Evolutionary conservation across 2,797 vertebrate genomes (phyloP).

Genomic region (Pachyuromys duprasi): DNA sequence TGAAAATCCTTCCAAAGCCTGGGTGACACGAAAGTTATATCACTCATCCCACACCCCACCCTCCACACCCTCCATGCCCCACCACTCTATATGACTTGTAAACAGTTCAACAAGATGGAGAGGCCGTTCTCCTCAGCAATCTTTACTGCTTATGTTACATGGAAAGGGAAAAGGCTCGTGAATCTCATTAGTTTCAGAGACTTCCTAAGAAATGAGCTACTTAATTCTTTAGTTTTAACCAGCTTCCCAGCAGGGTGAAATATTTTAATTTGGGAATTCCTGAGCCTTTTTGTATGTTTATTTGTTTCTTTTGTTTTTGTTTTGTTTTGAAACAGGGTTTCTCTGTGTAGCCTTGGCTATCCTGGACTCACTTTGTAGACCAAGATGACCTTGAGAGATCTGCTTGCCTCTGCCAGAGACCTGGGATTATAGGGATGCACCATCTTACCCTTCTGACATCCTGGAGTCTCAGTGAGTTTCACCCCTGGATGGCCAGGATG

Average conservation of each 20-base stretch:
- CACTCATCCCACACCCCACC: neutral
- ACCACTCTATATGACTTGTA: neutral
- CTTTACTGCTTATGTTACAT: neutral
- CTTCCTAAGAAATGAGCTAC: neutral
- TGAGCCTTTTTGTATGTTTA: too few species aligned
- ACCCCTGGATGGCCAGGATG: neutral
- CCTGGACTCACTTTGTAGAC: too few species aligned
- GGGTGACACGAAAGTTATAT: neutral
- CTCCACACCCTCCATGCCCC: too few species aligned
- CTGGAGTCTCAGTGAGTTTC: neutral
- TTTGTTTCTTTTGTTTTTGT: too few species aligned
- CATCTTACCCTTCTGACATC: too few species aligned
- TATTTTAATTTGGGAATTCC: neutral
- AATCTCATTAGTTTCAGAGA: neutral
- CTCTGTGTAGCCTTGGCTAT: too few species aligned
- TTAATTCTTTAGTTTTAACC: neutral
- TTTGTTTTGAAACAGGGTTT: too few species aligned
- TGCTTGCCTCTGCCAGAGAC: too few species aligned
- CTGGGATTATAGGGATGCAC: too few species aligned
- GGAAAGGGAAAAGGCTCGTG: neutral
- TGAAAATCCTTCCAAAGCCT: neutral
- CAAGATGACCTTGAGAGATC: too few species aligned
- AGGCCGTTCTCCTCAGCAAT: neutral
- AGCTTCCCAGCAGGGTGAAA: neutral
- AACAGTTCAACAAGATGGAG: neutral